Evolutionary conservation across 2,113 vertebrate genomes (phyloP), one percentile per base, ranked within the genome.

Genomic region (Oncorhynchus mykiss): DNA sequence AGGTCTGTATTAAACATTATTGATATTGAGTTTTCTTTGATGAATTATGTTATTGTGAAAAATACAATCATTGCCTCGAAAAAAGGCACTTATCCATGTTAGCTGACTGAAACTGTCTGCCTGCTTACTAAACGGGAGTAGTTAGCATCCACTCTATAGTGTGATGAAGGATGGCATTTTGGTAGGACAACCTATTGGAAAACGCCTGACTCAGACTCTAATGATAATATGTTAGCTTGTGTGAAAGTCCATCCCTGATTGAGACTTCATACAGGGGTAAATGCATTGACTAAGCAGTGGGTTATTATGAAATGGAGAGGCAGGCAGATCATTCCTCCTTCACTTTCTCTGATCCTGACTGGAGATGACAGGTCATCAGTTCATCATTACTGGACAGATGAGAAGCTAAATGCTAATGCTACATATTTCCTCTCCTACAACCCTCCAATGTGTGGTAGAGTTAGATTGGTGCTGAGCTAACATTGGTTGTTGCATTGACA

Each of bases 331-430:
- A 79, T 87, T 67, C 65, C 76, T 82, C 79, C 51, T 54, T 57
- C 2, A 34, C 25, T 27, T 73, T 14, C n/a, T 83, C 80, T 77
- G 75, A 48, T 14, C 0, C 31, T 78, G 79, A 78, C 76, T 73
- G 8, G 29, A 73, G 78, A 68, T 78, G 78, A 75, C 78, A 78
- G 71, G 71, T 84, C 79, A 27, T 71, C 49, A 85, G 29, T 9
- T 31, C 13, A 2, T 86, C 73, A 82, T 72, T n/a, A 0, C 11
- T 14, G 49, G 73, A 74, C 24, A 51, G 73, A 74, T 25, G 39
- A 20, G 72, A 62, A 77, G 72, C 82, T 73, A 75, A 84, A 82
- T 77, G 73, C 75, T 72, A 80, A 54, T 54, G 16, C 51, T 54
- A 18, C 51, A 54, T 54, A 54, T 54, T 54, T 14, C 51, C 51